Conservation (phyloP, 2,888 invertebrate genomes). For the Hirtodrosophila trivittata region DNA sequence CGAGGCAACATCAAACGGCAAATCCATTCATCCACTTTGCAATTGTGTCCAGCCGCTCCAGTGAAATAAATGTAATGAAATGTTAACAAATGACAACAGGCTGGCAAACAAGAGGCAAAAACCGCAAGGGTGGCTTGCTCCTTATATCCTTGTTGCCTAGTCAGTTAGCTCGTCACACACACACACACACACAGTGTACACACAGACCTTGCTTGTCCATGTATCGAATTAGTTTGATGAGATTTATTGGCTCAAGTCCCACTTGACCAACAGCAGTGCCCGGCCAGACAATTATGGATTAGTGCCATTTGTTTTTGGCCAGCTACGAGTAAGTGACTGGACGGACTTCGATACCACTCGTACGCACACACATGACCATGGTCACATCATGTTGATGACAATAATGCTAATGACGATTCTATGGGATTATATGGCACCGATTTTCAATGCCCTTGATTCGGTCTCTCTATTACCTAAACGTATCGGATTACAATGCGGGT, state of each 20-base stretch:
- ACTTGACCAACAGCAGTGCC: constrained; percentile 67
- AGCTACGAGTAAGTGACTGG: constrained; percentile 32
- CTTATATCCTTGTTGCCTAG: constrained; percentile 30
- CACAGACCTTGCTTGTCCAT: constrained; percentile 12
- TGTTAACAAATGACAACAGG: constrained; percentile 78
- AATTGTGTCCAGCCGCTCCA: constrained; percentile 66
- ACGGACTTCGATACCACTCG: constrained; percentile 44
- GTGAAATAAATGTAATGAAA: constrained; percentile 79
- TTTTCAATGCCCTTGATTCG: constrained; percentile 45
- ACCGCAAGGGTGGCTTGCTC: constrained; percentile 66
- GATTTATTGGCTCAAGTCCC: constrained; percentile 78
- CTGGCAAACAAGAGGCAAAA: constrained; percentile 69
- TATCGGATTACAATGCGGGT: constrained; percentile 59
- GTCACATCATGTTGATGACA: constrained; percentile 21
- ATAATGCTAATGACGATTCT: constrained; percentile 54
- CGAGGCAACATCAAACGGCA: constrained; percentile 69
- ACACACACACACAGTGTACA: constrained; percentile 7
- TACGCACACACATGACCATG: constrained; percentile 14
- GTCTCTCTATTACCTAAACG: constrained; percentile 63
- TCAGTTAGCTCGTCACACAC: constrained; percentile 20
- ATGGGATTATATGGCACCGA: constrained; percentile 69
- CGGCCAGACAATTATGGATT: constrained; percentile 81
- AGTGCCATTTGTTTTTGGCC: constrained; percentile 78
- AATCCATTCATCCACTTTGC: constrained; percentile 76
- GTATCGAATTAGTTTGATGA: constrained; percentile 79